These are phyloP conservation scores for Stegodyphus dumicola DNA, from an alignment of 1,140 invertebrate species.

Conservation along the genomic window DNA sequence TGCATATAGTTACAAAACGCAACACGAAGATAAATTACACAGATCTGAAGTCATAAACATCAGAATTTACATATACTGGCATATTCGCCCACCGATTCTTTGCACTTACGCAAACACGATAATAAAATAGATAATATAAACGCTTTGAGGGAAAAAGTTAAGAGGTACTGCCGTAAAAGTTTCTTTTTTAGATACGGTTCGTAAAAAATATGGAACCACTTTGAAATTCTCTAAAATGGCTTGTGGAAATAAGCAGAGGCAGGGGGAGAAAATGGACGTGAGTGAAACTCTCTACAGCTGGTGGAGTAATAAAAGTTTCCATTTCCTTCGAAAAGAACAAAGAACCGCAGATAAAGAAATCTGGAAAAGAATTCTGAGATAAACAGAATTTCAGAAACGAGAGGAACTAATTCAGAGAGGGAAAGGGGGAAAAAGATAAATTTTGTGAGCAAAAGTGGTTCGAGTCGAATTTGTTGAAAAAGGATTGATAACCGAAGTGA, in stretches of 20 bases:
- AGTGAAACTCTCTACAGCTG: conserved; percentile 5
- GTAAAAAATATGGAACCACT: background rate
- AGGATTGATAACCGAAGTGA: no score
- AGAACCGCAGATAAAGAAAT: conserved; percentile 27
- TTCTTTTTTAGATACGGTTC: background rate
- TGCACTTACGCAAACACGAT: no score
- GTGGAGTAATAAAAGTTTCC: conserved; percentile 26
- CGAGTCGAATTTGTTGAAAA: no score
- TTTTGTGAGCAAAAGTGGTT: no score
- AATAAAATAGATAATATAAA: no score
- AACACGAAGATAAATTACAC: no score
- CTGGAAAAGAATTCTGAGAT: conserved; percentile 1
- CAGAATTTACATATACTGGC: no score
- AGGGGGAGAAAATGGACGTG: background rate
- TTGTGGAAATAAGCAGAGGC: background rate
- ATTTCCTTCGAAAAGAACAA: background rate
- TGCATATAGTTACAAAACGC: no score
- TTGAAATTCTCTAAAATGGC: conserved; percentile 7
- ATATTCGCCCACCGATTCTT: no score
- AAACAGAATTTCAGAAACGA: conserved; percentile 18
- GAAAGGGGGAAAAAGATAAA: background rate
- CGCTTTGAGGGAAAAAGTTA: no score
- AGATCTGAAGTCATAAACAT: no score
- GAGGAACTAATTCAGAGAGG: conserved; percentile 12
- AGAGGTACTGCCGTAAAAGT: background rate